These are phyloP conservation scores for Drosophila monieri DNA, from an alignment of 2,888 invertebrate species.

Conservation along the genomic window DNA sequence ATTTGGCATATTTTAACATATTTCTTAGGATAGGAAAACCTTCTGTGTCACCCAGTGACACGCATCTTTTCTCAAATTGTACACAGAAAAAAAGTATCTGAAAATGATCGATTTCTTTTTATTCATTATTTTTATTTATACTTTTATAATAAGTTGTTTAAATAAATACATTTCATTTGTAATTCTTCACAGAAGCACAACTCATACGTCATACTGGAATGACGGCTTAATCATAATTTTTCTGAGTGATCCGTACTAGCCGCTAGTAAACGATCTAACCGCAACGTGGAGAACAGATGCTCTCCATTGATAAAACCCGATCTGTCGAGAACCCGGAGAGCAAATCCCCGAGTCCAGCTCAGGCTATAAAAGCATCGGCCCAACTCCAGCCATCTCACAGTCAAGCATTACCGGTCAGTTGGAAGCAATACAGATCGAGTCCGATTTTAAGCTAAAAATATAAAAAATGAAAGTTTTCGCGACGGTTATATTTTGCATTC, in stretches of 20 bases:
- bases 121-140: not conserved
- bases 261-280: slow-evolving; percentile 44
- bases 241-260: slow-evolving; percentile 3
- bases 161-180: not conserved
- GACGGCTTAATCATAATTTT: not conserved
- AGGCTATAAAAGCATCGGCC: slow-evolving; percentile 28
- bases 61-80: slow-evolving; percentile 28
- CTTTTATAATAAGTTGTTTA: not conserved
- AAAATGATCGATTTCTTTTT: not conserved
- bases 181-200: not conserved
- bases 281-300: slow-evolving; percentile 40
- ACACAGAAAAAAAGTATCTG: not conserved
- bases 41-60: slow-evolving; percentile 53
- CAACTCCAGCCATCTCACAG: slow-evolving; percentile 26
- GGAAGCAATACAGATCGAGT: slow-evolving; percentile 11
- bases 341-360: slow-evolving; percentile 2
- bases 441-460: slow-evolving; percentile 1
- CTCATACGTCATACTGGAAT: not conserved
- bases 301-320: slow-evolving; percentile 38
- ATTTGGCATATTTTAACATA: slow-evolving; percentile 24
- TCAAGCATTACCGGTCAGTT: slow-evolving; percentile 17
- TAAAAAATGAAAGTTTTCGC: slow-evolving; percentile 46
- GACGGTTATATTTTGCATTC: slow-evolving; percentile 21
- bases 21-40: slow-evolving; percentile 9
- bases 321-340: slow-evolving; percentile 22